A percentile compares a stretch with the other conserved stretches of the same genome.
These are phyloP conservation scores for Eupristina koningsbergeri DNA, from an alignment of 1,140 invertebrate genomes.

Conservation along the genomic window DNA sequence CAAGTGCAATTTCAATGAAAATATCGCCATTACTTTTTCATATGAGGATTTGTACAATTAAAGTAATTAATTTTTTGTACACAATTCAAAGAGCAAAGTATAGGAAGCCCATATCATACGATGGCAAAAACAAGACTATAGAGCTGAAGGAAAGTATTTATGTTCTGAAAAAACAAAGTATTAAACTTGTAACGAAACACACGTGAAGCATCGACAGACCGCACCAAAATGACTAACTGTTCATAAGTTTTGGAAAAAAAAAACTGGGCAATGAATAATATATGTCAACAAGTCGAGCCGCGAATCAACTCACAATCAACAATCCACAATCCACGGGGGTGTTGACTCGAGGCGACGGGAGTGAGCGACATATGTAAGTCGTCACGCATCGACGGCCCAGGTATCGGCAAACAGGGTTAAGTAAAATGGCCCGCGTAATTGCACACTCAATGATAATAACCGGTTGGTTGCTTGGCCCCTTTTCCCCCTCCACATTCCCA, in stretches of 20 bases:
- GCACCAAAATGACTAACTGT: background rate
- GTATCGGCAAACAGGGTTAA: slow-evolving; percentile 61
- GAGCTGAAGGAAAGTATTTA: background rate
- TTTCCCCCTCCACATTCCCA: background rate
- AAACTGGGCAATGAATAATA: slow-evolving; percentile 29
- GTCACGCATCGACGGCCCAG: slow-evolving; percentile 40
- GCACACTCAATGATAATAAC: slow-evolving; percentile 49
- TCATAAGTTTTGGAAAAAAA: background rate
- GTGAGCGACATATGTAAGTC: slow-evolving; percentile 38
- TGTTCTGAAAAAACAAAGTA: background rate
- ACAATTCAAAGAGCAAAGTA: too few species aligned
- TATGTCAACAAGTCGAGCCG: slow-evolving; percentile 42
- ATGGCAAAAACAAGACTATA: background rate
- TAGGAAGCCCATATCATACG: too few species aligned
- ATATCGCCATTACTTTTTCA: too few species aligned
- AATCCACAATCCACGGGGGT: slow-evolving; percentile 14
- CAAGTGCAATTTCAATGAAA: too few species aligned
- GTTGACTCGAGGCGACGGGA: slow-evolving; percentile 19
- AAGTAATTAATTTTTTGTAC: too few species aligned
- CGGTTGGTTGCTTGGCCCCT: slow-evolving; percentile 29
- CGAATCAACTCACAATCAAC: slow-evolving; percentile 38
- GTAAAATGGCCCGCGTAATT: slow-evolving; percentile 62
- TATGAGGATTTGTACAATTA: too few species aligned
- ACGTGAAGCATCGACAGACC: background rate
- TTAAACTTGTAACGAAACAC: background rate